These are phyloP conservation scores for Diglossa cyanea DNA, from an alignment of 2,797 vertebrate genomes.

Conservation along the genomic window DNA sequence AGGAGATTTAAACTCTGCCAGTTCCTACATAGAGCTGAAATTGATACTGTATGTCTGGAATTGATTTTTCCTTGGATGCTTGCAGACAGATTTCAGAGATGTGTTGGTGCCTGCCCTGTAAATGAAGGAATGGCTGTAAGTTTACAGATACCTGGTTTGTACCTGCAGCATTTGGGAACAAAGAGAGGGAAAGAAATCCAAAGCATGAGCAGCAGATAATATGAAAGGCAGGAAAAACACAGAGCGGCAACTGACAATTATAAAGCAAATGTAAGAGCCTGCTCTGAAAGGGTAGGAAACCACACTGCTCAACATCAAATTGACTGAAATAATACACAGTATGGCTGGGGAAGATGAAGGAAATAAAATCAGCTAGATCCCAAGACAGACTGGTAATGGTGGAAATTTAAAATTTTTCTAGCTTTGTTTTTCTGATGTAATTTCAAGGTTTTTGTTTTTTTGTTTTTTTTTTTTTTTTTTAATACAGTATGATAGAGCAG, in stretches of 20 bases:
- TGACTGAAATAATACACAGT: background rate
- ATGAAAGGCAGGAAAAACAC: background rate
- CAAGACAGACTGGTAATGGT: background rate
- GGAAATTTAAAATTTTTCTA: background rate
- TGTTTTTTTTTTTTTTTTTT: background rate
- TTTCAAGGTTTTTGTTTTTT: background rate
- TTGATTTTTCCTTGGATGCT: slow-evolving; percentile 15
- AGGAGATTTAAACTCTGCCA: background rate
- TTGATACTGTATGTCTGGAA: background rate
- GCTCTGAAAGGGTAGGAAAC: background rate
- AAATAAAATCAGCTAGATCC: background rate
- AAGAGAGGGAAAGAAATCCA: background rate
- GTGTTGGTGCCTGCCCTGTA: background rate
- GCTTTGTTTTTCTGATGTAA: background rate
- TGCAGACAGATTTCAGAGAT: background rate
- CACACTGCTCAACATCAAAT: background rate
- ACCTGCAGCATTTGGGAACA: background rate
- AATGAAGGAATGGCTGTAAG: background rate
- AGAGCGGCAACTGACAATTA: background rate
- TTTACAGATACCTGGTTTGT: background rate
- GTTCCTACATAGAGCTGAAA: background rate
- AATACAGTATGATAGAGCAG: background rate
- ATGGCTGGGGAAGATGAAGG: background rate
- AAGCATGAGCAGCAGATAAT: background rate
- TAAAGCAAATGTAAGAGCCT: background rate